phyloP scores from a whole-genome alignment of 1,140 invertebrate species.

The Homalodisca vitripennis region DNA sequence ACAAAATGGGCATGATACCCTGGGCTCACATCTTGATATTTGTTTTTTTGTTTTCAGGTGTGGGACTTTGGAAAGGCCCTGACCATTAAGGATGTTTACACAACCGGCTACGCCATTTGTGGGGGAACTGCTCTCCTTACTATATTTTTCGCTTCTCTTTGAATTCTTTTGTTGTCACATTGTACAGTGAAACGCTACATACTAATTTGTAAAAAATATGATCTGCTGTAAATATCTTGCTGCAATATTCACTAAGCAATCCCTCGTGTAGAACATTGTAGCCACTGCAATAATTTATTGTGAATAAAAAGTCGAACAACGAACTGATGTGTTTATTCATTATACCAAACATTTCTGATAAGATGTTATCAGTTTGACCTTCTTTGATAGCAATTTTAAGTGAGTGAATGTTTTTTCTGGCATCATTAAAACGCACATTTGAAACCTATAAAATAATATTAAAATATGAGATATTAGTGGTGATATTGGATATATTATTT shows the following conservation, averaged over 20 bases:
- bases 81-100: conserved; percentile 68
- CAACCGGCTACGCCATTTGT: conserved; percentile 64
- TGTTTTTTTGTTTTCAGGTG: conserved; percentile 45
- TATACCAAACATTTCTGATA: no score
- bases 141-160: conserved; percentile 31
- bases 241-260: conserved; percentile 23
- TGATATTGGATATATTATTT: no score
- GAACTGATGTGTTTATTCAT: no score
- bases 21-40: conserved; percentile 13
- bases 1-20: no score
- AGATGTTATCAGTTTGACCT: no score
- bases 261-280: not conserved
- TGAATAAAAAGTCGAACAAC: no score
- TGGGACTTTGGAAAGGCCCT: conserved; percentile 71
- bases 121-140: conserved; percentile 46
- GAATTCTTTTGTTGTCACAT: not conserved
- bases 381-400: no score
- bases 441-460: no score
- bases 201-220: not conserved
- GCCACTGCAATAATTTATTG: conserved; percentile 7
- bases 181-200: conserved; percentile 27
- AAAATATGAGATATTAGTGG: no score
- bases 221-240: conserved; percentile 15
- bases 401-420: no score
- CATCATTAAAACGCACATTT: no score